Percentiles rank a stretch among this genome's conserved stretches.
Conservation (phyloP, 1,140 invertebrate species). For the Drosophila funebris region DNA sequence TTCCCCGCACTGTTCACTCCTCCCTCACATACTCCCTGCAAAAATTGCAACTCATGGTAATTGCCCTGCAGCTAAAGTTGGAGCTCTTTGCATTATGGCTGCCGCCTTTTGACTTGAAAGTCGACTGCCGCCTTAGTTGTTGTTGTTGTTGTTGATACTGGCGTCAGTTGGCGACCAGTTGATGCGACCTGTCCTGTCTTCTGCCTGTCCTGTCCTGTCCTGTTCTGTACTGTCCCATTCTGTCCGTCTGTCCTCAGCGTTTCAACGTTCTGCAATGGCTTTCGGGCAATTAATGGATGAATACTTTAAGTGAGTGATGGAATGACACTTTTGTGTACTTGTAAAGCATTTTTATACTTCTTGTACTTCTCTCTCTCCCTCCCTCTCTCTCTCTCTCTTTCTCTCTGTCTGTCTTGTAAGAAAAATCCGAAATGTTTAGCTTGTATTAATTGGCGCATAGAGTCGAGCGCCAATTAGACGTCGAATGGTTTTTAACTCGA, state of each 20-base stretch:
- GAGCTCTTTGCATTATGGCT: slow-evolving; percentile 75
- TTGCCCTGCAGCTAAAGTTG: slow-evolving; percentile 53
- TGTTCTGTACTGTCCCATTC: not conserved
- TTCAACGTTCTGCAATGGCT: slow-evolving; percentile 58
- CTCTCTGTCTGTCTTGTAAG: slow-evolving; percentile 12
- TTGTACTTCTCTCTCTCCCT: slow-evolving; percentile 34
- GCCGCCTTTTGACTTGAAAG: slow-evolving; percentile 72
- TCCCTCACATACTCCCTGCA: slow-evolving; percentile 1
- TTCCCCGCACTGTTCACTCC: slow-evolving; percentile 12
- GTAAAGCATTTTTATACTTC: slow-evolving; percentile 79
- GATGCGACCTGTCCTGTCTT: slow-evolving; percentile 57
- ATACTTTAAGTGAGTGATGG: slow-evolving; percentile 84
- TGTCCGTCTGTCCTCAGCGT: slow-evolving; percentile 10
- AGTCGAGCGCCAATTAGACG: slow-evolving; percentile 64
- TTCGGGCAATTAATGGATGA: slow-evolving; percentile 83
- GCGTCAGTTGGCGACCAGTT: slow-evolving; percentile 60
- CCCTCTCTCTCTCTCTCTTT: not conserved
- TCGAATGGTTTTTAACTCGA: slow-evolving; percentile 24
- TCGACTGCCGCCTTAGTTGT: slow-evolving; percentile 40
- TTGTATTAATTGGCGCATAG: slow-evolving; percentile 56
- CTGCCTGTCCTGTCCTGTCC: slow-evolving; percentile 52
- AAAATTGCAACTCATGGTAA: slow-evolving; percentile 65
- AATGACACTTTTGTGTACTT: slow-evolving; percentile 83
- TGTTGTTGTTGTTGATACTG: slow-evolving; percentile 42
- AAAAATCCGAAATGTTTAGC: slow-evolving; percentile 58